Base-by-base conservation (phyloP, 1,140 invertebrate genomes). In the Penaeus japonicus region DNA sequence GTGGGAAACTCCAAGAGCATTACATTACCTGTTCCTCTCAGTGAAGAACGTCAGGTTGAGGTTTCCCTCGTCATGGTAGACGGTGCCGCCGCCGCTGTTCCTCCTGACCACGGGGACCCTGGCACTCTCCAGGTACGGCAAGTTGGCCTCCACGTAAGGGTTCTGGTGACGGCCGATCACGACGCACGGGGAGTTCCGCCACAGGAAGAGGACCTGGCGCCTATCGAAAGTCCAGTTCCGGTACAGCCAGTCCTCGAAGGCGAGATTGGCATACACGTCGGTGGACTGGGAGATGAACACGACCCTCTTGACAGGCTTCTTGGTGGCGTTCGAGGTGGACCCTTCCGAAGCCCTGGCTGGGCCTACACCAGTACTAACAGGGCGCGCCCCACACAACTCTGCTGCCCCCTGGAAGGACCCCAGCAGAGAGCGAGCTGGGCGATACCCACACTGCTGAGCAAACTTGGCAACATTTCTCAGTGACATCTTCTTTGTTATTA, bases 111-210 rank as follows among this genome's bases (percentile, higher is more conserved):
- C 91, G 2, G 94, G 92, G 73, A 98, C 95, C 24, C 94, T 94
- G 32, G 94, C 93, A 54, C 95, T 94, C 75, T 94, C 92, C 30
- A 96, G 91, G 54, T 93, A 93, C 4, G 93, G 89, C 0, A 97
- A 92, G 92, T 99, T 97, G 2, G 96, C 95, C 93, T 99, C 98
- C 27, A 96, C 92, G 96, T 98, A 99, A 1, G 98, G 97, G 93
- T 99, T 99, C 92, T 99, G 98, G 93, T 99, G 97, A 59, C 97
- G 94, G 1, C 99, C 99, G 92, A 99, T 96, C 0, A 99, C 98
- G 78, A 99, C 96, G 92, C 97, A 96, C 0, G 98, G 98, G 90
- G 96, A 94, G 93, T 99, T 99, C 79, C 95, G 94, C 97, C 97
- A 99, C 62, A 99, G 92, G 91, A 99, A 93, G 91, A 99, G 93